Evolutionary conservation across 2,888 invertebrate genomes (phyloP), one percentile per base, ranked within the genome.

Genomic region (Escarpia spicata): DNA sequence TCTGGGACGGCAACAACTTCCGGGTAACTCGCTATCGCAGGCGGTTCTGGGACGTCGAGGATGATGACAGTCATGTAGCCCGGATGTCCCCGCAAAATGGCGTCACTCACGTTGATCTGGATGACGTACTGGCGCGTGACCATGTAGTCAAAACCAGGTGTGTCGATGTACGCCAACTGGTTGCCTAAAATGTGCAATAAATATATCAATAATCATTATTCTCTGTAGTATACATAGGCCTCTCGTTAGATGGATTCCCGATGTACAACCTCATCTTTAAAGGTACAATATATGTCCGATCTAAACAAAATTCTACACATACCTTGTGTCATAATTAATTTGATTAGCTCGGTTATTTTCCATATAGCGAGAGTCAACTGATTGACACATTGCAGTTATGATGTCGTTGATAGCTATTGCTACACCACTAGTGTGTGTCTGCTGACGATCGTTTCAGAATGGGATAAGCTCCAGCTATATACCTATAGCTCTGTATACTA

Each of bases 11-110:
- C 75, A 75, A n/a, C 6, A 26, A 75, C 75, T 26, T 75, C 75
- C 75, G 75, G 75, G 75, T 75, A 75, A 75, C 75, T 75, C 75
- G 75, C n/a, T 26, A 75, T n/a, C 75, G n/a, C 75, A 75, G 75
- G 75, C 19, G 75, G 75, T 26, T 75, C 75, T 6, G 19, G 26
- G 26, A 75, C 75, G 75, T 75, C 75, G 26, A 75, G 75, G 75
- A 75, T 75, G n/a, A 26, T 75, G 75, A 75, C 75, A 26, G 19
- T 75, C 19, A 75, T 6, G 26, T 75, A 75, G n/a, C 75, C 75
- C 75, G 75, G 75, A n/a, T 26, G 75, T 75, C 75, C 75, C 75
- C 26, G 75, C 26, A 75, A 6, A 75, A 15, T n/a, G 75, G n/a
- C 75, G 75, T 75, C 75, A 75, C 75, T 75, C 75, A 75, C 75